Base-by-base conservation (phyloP, 2,888 invertebrate species). In the Ochlodes sylvanus region DNA sequence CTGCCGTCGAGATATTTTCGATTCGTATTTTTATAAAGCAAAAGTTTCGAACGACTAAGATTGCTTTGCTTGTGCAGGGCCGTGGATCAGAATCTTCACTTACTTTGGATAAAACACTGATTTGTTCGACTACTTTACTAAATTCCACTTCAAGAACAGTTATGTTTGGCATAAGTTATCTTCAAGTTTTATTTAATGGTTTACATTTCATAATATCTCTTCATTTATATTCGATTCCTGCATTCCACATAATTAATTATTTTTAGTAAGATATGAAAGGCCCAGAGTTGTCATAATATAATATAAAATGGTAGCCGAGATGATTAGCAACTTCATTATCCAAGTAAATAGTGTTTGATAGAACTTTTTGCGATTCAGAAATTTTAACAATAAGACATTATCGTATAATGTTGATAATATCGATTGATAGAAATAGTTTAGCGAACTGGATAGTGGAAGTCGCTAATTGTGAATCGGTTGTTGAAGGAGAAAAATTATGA, bases 1-100 rank as follows among this genome's bases (percentile, higher is more conserved):
- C 89, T 82, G 88, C 88, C 88, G 92, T 92, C 90, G 82, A 89
- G 81, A 90, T 92, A 92, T 92, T 93, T 92, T 92, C 90, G 90
- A 93, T 92, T 92, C 91, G 92, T 92, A 91, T 93, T 92, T 93
- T 92, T 92, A 91, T 92, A 92, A 90, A 89, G 88, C 90, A 91
- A 91, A 91, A 89, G 88, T 90, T 90, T 89, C 91, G 92, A 92
- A 91, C 84, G 92, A 89, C 80, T 81, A 83, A 79, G 88, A 84
- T 87, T 83, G 92, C 92, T 93, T 92, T 90, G 92, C 92, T 93
- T 93, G 87, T 83, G 90, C 91, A 86, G 91, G 90, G 92, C 92
- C 90, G 80, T 81, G 80, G 82, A 83, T 81, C 79, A 80, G 82
- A 80, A 77, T 74, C 76, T 71, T 72, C 74, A 69, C 72, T 76